Base-by-base conservation (phyloP, 64 coral and sea anemone species). In the Platygyra sinensis region DNA sequence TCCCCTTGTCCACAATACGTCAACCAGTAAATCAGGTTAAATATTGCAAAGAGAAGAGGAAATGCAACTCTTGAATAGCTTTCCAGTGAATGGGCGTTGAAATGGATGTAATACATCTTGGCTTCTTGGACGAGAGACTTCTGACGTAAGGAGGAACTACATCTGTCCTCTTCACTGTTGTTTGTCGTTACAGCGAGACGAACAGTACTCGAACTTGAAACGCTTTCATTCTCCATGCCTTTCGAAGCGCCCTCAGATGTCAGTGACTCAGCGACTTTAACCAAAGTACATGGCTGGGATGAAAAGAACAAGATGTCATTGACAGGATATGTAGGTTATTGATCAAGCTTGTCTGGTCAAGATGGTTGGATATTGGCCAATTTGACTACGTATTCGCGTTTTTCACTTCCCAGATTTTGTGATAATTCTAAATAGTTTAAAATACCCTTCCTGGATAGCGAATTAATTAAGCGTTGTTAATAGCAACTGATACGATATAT, bases 11-110 rank as follows among this genome's bases (percentile, higher is more conserved):
- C 62, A 64, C 38, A 64, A 51, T 85, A 85, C 10, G 38, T 86
- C 5, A 87, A 33, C 90, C 90, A 92, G 28, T 92, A 92, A 10
- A 50, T 82, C 4, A 92, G 1, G 55, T 92, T 92, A 27, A 92
- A 92, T 33, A 92, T 64, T 33, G 12, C 36, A 29, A 92, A 92
- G 17, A 62, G 29, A 14, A 87, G 8, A 67, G 90, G 90, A 52
- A 92, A 87, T 12, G 60, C 83, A 78, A 87, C 63, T 61, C 90
- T 19, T 15, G 90, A 77, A 57, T 92, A 92, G 38, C 60, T 63
- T 19, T 92, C 90, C 42, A 92, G 71, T 33, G 81, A 79, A 9
- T 59, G 65, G 22, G 82, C 75, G 18, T 92, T 92, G 62, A 92
- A 92, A 0, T 73, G 60, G 24, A 92, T 57, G 55, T 92, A 92